These are phyloP conservation scores for Hipposideros larvatus DNA, from an alignment of 2,797 vertebrate genomes.

Conservation along the genomic window DNA sequence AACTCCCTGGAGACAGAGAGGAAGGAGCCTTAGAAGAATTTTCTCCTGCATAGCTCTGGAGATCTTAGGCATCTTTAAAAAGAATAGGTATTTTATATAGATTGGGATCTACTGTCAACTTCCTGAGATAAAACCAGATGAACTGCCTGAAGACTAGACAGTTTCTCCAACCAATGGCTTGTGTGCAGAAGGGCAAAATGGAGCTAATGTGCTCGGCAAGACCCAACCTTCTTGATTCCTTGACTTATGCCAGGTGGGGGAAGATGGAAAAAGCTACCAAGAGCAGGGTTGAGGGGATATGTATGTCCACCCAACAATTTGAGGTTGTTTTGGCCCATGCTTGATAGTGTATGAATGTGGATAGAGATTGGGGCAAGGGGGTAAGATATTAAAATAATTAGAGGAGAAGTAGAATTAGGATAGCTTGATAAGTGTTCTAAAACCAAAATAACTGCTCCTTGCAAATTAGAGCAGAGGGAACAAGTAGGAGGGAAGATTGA, in stretches of 20 bases:
- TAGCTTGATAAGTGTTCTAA: slow-evolving; percentile 50
- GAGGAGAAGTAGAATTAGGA: not conserved
- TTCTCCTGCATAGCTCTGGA: slow-evolving; percentile 17
- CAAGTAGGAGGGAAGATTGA: slow-evolving; percentile 56
- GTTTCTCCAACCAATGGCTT: not conserved
- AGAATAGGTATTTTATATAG: not conserved
- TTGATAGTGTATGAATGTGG: not conserved
- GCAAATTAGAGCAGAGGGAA: slow-evolving; percentile 50
- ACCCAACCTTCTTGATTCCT: slow-evolving; percentile 6
- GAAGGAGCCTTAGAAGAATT: slow-evolving; percentile 48
- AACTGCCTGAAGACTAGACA: not conserved
- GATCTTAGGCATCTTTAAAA: not conserved
- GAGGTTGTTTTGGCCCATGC: slow-evolving; percentile 25
- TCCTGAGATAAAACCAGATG: slow-evolving; percentile 56
- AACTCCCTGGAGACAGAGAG: slow-evolving; percentile 45
- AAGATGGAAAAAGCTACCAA: not conserved
- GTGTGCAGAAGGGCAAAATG: slow-evolving; percentile 2
- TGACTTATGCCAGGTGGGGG: not conserved
- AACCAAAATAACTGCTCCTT: slow-evolving; percentile 62
- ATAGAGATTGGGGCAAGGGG: not conserved
- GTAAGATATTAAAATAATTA: not conserved
- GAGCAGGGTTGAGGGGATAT: not conserved
- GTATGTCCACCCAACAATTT: not conserved
- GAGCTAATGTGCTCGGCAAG: not conserved
- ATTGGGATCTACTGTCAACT: slow-evolving; percentile 46